phyloP scores from a whole-genome alignment of 1,140 invertebrate genomes.

The Drosophila nannoptera region DNA sequence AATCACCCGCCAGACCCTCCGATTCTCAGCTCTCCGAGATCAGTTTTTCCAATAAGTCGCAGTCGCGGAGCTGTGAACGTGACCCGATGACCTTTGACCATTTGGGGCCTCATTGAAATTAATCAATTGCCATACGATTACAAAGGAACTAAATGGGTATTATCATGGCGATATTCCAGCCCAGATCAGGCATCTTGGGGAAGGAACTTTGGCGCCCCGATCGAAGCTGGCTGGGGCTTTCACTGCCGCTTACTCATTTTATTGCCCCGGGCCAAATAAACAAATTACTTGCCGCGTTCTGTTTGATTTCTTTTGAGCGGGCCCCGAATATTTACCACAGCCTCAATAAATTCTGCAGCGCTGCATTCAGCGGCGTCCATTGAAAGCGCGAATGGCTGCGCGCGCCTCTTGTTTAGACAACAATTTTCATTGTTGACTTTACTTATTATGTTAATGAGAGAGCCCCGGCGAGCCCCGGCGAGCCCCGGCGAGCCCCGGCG shows the following conservation, averaged over 20 bases:
- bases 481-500: not conserved
- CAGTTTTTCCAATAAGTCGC: conserved; percentile 37
- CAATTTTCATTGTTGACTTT: conserved; percentile 77
- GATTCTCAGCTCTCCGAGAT: not conserved
- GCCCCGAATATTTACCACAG: conserved; percentile 75
- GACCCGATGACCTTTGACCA: conserved; percentile 3
- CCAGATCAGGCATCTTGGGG: too few relatives aligned
- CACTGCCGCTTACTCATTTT: conserved; percentile 52
- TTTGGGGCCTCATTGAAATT: conserved; percentile 14
- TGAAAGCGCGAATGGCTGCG: conserved; percentile 54
- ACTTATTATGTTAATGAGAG: conserved; percentile 76
- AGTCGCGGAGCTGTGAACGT: conserved; percentile 19
- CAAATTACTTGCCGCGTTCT: conserved; percentile 66
- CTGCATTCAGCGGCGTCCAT: conserved; percentile 56
- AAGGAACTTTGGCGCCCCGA: conserved; percentile 2
- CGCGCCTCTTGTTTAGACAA: conserved; percentile 72
- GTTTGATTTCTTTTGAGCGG: conserved; percentile 77
- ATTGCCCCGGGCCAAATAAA: conserved; percentile 71
- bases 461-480: conserved; percentile 9
- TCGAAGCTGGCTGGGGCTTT: conserved; percentile 17
- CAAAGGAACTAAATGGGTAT: not conserved
- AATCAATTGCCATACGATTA: conserved; percentile 53
- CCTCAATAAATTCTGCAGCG: conserved; percentile 76
- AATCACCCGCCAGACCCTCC: conserved; percentile 4
- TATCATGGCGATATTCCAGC: not conserved